phyloP scores from a whole-genome alignment of 2,797 vertebrate species.

The Catamblyrhynchus diadema region DNA sequence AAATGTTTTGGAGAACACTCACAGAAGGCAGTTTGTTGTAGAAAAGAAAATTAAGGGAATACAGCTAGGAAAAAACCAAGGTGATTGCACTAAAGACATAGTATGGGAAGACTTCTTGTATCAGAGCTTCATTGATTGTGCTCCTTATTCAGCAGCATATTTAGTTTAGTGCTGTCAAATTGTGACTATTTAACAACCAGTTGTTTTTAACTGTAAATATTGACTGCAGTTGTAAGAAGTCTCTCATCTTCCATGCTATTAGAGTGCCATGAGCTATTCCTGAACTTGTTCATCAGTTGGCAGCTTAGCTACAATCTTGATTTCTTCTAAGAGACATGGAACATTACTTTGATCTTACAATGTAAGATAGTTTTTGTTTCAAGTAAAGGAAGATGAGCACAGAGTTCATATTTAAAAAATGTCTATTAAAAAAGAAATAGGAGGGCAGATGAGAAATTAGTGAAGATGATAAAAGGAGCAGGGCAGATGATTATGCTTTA shows the following conservation, averaged over 20 bases:
- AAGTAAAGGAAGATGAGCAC: not conserved
- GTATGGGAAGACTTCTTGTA: not conserved
- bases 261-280: not conserved
- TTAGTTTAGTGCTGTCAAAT: not conserved
- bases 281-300: not conserved
- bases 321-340: not conserved
- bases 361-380: not conserved
- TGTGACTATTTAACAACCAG: not conserved
- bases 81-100: not conserved
- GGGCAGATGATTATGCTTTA: not conserved
- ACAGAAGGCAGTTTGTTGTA: not conserved
- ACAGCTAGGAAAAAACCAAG: not conserved
- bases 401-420: not conserved
- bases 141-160: not conserved
- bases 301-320: not conserved
- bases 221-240: not conserved
- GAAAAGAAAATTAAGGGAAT: not conserved
- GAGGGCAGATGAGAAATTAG: not conserved
- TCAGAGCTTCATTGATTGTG: not conserved
- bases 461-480: not conserved
- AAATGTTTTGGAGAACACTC: not conserved
- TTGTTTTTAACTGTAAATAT: not conserved
- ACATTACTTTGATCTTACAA: not conserved
- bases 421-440: not conserved
- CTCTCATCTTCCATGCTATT: not conserved